These are phyloP conservation scores for Griposia aprilina DNA, from an alignment of 2,888 invertebrate species.

Conservation along the genomic window DNA sequence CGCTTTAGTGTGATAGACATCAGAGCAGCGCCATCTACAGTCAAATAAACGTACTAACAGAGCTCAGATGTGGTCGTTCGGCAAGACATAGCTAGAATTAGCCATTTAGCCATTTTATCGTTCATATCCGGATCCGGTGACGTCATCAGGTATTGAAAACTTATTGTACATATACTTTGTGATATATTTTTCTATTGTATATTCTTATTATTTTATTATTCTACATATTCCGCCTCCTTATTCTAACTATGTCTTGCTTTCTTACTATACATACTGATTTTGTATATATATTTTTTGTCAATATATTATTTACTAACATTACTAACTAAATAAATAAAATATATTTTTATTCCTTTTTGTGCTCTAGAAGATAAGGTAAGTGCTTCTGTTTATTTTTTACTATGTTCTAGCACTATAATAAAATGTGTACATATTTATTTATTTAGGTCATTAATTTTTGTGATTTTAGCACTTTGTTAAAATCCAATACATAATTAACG, in stretches of 20 bases:
- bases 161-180: conserved; percentile 59
- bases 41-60: conserved; percentile 81
- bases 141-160: conserved; percentile 80
- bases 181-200: conserved; percentile 74
- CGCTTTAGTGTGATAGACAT: conserved; percentile 75
- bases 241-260: conserved; percentile 90
- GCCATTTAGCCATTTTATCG: conserved; percentile 48
- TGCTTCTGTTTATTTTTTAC: conserved; percentile 42
- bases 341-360: conserved; percentile 11
- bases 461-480: too few species aligned
- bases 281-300: conserved; percentile 54
- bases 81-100: conserved; percentile 88
- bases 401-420: neutral
- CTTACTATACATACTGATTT: conserved; percentile 73
- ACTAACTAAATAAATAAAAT: conserved; percentile 59
- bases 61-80: conserved; percentile 89
- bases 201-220: conserved; percentile 70
- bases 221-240: conserved; percentile 75
- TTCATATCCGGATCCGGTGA: conserved; percentile 71
- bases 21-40: conserved; percentile 66
- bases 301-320: conserved; percentile 67
- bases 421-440: neutral
- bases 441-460: neutral
- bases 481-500: neutral
- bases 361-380: conserved; percentile 69